phyloP scores from a whole-genome alignment of 2,113 vertebrate genomes.

The Oceanites oceanicus region DNA sequence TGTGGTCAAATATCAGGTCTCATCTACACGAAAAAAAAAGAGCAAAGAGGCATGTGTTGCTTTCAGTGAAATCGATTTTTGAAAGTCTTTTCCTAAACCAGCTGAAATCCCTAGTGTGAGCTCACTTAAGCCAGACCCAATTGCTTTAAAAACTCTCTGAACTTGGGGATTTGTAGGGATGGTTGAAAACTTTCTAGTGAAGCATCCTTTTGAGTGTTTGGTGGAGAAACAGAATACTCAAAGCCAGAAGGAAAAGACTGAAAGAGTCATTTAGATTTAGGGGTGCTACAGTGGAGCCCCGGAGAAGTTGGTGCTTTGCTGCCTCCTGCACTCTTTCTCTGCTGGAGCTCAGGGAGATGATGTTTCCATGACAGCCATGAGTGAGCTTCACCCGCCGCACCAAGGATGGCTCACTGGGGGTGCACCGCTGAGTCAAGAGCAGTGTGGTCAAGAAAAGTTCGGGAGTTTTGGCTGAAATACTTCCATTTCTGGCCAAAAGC shows the following conservation, averaged over 20 bases:
- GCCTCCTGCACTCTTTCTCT: neutral
- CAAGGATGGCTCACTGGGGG: neutral
- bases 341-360: neutral
- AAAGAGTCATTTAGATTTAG: neutral
- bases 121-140: slow-evolving; percentile 18
- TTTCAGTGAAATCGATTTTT: slow-evolving; percentile 13
- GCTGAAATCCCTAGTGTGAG: neutral
- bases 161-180: neutral
- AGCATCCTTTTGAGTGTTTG: neutral
- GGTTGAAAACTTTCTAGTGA: neutral
- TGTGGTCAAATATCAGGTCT: neutral
- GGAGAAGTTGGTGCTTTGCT: neutral
- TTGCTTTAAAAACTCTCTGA: slow-evolving; percentile 11
- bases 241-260: neutral
- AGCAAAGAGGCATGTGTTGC: neutral
- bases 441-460: neutral
- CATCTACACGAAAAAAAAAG: neutral
- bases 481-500: neutral
- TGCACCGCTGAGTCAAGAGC: neutral
- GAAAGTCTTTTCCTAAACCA: neutral
- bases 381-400: neutral
- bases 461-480: neutral
- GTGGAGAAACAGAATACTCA: neutral
- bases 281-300: neutral
- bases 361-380: neutral